Percentiles rank a stretch among this genome's conserved stretches.
These are phyloP conservation scores for Drosophila rubida DNA, from an alignment of 2,888 invertebrate species.

Conservation along the genomic window DNA sequence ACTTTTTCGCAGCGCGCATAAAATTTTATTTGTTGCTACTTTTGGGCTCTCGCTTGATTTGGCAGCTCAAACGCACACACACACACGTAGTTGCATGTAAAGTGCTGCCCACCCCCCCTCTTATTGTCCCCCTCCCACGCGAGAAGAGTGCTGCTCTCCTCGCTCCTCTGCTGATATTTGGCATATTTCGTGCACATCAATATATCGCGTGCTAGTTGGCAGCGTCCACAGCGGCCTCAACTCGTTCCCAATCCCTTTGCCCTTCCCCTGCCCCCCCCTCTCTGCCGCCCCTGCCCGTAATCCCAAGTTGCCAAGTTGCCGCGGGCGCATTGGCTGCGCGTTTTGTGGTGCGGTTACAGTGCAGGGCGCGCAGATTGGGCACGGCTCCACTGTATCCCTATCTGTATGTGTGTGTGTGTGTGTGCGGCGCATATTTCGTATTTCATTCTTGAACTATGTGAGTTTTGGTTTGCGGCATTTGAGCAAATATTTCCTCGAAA, in stretches of 20 bases:
- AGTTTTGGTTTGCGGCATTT: slow-evolving; percentile 79
- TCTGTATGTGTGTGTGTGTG: slow-evolving; percentile 9
- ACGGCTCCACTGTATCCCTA: slow-evolving; percentile 20
- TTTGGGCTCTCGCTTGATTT: slow-evolving; percentile 79
- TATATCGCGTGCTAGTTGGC: slow-evolving; percentile 78
- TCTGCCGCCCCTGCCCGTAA: not conserved
- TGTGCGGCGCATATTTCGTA: slow-evolving; percentile 58
- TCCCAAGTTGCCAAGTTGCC: slow-evolving; percentile 62
- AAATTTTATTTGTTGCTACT: slow-evolving; percentile 81
- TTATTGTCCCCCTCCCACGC: not conserved
- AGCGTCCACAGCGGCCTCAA: slow-evolving; percentile 58
- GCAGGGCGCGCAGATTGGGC: slow-evolving; percentile 1
- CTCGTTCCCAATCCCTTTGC: slow-evolving; percentile 21
- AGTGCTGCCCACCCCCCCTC: slow-evolving; percentile 31
- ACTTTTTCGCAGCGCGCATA: slow-evolving; percentile 73
- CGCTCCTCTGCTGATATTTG: slow-evolving; percentile 59
- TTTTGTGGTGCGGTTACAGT: slow-evolving; percentile 65
- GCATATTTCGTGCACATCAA: slow-evolving; percentile 79
- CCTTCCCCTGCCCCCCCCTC: not conserved
- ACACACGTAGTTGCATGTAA: slow-evolving; percentile 42
- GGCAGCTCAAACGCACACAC: slow-evolving; percentile 53
- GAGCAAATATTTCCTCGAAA: slow-evolving; percentile 75
- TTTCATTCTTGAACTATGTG: slow-evolving; percentile 74
- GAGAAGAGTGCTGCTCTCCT: not conserved
- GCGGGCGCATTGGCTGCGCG: slow-evolving; percentile 72